A percentile compares a stretch with the other conserved stretches of the same genome.
Conservation (phyloP, 2,888 invertebrate species). For the Petrophora chlorosata region DNA sequence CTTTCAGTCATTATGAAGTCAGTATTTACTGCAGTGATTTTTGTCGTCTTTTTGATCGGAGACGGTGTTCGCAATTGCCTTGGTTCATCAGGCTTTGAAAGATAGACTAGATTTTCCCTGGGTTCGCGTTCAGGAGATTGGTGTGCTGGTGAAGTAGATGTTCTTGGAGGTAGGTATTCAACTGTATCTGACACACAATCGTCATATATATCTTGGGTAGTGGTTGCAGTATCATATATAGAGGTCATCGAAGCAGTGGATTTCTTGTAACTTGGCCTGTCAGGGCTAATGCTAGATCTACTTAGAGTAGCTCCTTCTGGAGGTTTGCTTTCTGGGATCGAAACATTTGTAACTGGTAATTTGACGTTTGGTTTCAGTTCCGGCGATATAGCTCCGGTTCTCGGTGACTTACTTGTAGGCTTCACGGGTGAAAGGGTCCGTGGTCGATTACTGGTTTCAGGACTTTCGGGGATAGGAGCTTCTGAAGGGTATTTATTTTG, state of each 20-base stretch:
- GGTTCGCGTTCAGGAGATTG: conserved; percentile 23
- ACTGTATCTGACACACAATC: conserved; percentile 16
- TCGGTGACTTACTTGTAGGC: not conserved
- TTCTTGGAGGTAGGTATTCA: conserved; percentile 22
- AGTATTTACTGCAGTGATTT: conserved; percentile 44
- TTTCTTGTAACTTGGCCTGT: conserved; percentile 38
- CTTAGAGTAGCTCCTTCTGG: conserved; percentile 21
- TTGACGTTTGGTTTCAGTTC: conserved; percentile 14
- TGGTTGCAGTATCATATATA: conserved; percentile 34
- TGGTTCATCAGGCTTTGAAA: conserved; percentile 38
- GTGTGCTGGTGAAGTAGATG: conserved; percentile 20
- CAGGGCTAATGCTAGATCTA: conserved; percentile 38
- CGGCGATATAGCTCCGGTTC: conserved; percentile 10
- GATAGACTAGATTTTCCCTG: conserved; percentile 17
- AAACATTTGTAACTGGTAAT: conserved; percentile 6
- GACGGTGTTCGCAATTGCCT: conserved; percentile 47
- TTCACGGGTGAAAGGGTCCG: conserved; percentile 10
- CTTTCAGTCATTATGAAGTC: conserved; percentile 64
- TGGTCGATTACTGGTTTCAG: not conserved
- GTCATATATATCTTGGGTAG: conserved; percentile 34
- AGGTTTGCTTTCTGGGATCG: conserved; percentile 14
- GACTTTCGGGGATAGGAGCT: not conserved
- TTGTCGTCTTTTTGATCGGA: conserved; percentile 46
- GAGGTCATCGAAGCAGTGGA: conserved; percentile 30
- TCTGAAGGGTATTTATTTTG: conserved; percentile 13